Conservation (phyloP, 2,113 vertebrate species). For the Narcine bancroftii region DNA sequence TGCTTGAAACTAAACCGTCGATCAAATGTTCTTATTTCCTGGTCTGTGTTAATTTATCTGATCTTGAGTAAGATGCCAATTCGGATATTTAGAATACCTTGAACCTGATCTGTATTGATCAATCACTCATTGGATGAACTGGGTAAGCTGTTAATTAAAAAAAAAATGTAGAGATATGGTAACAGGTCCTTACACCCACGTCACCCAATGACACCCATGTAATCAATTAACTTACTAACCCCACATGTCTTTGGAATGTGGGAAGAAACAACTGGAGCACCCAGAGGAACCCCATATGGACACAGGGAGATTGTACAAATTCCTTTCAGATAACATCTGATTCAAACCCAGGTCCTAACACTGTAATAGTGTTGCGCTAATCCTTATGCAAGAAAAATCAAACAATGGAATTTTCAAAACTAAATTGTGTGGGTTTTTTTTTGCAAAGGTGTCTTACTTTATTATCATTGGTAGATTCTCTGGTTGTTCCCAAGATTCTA, state of each 20-base stretch:
- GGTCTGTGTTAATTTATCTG: neutral
- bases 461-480: constrained; percentile 63
- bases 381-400: too few relatives aligned
- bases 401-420: neutral
- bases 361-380: too few relatives aligned
- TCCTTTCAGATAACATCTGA: too few relatives aligned
- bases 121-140: neutral
- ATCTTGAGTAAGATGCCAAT: neutral
- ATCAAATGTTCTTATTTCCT: neutral
- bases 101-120: neutral
- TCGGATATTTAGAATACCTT: neutral
- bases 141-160: neutral
- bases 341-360: too few relatives aligned
- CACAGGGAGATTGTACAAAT: too few relatives aligned
- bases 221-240: too few relatives aligned
- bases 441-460: constrained; percentile 54
- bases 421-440: neutral
- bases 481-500: constrained; percentile 61
- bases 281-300: too few relatives aligned
- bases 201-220: too few relatives aligned
- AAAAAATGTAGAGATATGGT: too few relatives aligned
- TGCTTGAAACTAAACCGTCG: neutral
- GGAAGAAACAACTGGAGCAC: too few relatives aligned
- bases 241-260: too few relatives aligned
- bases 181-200: too few relatives aligned